Evolutionary conservation across 1,140 invertebrate species (phyloP).

Genomic region (Anthonomus grandis): DNA sequence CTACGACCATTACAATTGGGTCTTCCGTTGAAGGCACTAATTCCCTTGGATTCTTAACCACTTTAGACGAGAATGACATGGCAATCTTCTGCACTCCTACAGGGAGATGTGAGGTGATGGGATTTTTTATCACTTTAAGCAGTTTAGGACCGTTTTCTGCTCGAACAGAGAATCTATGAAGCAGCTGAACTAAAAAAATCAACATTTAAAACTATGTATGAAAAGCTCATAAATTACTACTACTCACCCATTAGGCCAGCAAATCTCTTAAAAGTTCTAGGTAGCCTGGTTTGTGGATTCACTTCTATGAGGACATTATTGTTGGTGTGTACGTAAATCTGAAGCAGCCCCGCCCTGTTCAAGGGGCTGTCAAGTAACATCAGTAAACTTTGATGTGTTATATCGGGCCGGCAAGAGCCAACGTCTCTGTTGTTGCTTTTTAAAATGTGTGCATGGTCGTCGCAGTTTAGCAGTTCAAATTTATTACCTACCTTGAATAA

Average conservation of each 20-base stretch:
- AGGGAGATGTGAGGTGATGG: conserved; percentile 82
- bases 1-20: conserved; percentile 88
- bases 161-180: conserved; percentile 91
- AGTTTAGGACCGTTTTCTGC: conserved; percentile 89
- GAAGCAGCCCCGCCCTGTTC: conserved; percentile 83
- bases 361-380: conserved; percentile 97
- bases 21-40: conserved; percentile 76
- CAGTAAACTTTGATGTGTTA: conserved; percentile 90
- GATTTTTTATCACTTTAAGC: conserved; percentile 97
- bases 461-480: conserved; percentile 92
- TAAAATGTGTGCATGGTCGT: conserved; percentile 83
- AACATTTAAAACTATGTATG: not conserved
- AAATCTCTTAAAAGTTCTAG: conserved; percentile 97
- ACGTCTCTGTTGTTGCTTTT: conserved; percentile 83
- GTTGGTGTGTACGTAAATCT: conserved; percentile 94
- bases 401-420: conserved; percentile 86
- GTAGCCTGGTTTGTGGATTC: conserved; percentile 97
- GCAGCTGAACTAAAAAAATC: conserved; percentile 80
- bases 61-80: conserved; percentile 85
- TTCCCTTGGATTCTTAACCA: conserved; percentile 72
- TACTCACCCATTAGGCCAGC: conserved; percentile 92
- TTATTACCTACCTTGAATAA: conserved; percentile 70
- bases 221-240: conserved; percentile 7
- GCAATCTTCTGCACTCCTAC: conserved; percentile 88
- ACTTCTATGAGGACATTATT: conserved; percentile 98